Conservation (phyloP, 2,113 vertebrate species). For the Sarotherodon lohbergeri region DNA sequence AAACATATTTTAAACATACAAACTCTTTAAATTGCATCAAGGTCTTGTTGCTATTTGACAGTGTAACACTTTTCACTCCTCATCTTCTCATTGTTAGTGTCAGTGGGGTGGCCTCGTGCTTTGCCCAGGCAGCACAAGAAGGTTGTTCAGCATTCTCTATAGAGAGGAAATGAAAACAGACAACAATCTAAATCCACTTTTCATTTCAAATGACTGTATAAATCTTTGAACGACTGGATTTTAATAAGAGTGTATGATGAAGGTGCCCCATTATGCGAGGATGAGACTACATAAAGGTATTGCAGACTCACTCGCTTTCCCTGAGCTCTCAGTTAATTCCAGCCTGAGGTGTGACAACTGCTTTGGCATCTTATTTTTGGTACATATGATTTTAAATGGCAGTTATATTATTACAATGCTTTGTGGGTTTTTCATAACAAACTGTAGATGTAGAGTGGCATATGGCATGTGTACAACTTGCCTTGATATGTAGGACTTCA, state of each 20-base stretch:
- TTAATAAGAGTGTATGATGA: background rate
- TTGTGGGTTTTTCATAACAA: background rate
- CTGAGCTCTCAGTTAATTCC: background rate
- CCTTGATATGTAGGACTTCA: background rate
- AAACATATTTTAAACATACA: background rate
- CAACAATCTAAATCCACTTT: background rate
- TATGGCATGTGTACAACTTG: background rate
- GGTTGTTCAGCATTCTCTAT: background rate
- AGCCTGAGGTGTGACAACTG: background rate
- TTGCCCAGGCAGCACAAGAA: background rate
- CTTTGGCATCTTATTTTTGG: background rate
- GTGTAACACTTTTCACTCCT: background rate
- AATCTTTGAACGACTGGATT: background rate
- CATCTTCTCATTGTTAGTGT: background rate
- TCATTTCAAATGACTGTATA: background rate
- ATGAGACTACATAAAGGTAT: background rate
- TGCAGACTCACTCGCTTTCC: background rate
- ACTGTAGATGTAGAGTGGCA: background rate
- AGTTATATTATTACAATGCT: background rate
- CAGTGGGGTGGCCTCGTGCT: background rate
- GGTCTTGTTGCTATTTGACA: background rate
- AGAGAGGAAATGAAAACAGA: background rate
- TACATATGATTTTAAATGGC: background rate
- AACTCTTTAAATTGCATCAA: background rate
- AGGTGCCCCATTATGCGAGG: accelerated